Evolutionary conservation across 2,113 vertebrate genomes (phyloP), one percentile per base, ranked within the genome.

Genomic region (Chauna torquata): DNA sequence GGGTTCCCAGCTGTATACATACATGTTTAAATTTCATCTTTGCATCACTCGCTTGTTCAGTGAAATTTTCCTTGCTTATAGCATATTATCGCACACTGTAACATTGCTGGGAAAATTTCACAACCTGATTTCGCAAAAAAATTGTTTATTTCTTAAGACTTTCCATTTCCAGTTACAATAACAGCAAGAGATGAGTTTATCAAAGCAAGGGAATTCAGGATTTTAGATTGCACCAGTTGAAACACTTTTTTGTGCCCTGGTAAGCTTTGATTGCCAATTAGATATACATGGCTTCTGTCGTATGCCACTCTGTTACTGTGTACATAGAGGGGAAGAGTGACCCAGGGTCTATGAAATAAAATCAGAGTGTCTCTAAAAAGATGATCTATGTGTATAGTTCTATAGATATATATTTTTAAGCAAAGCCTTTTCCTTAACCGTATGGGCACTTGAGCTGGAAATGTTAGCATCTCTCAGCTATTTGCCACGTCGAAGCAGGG

Each of bases 401-500:
- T 95, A 97, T 86, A 97, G 94, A 96, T 94, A 96, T 97, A 97
- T 97, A 97, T 97, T 96, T 95, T 97, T 97, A 97, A 95, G 91
- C 87, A 96, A 91, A 97, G 87, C 70, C 62, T 96, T 92, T 96
- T 91, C 89, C 78, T 87, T 92, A 94, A 70, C 87, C 0, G 11
- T 82, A 47, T 0, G 1, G 84, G 92, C 80, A 81, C 62, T 84
- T 68, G 92, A 88, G 95, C 86, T 96, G 74, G 88, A 82, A 91
- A 74, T 34, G 30, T 45, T 7, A 76, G 25, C 59, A 8, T 70
- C 47, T 84, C 30, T 80, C 72, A 93, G 92, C 75, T 96, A 71
- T 91, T 74, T 84, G 70, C 86, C 84, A 57, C 58, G 55, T 91
- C 2, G 3, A 90, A 96, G 75, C 28, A 95, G 87, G 82, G 77